Evolutionary conservation across 1,140 invertebrate species (phyloP).

Genomic region (Protaetia brevitarsis): DNA sequence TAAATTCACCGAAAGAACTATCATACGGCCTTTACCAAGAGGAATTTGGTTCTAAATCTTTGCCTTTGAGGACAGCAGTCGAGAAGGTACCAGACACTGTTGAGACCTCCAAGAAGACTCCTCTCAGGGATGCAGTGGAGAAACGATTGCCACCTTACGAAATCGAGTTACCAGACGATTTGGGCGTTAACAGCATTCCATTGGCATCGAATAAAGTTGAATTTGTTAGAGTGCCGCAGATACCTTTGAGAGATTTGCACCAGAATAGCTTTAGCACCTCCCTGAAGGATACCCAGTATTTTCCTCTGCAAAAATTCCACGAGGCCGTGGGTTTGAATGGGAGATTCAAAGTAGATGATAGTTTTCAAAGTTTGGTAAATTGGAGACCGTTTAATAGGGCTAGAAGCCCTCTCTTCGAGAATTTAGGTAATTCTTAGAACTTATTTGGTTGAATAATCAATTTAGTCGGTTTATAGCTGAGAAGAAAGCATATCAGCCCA

Average conservation of each 20-base stretch:
- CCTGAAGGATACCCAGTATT: background rate
- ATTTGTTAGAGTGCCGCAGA: too few relatives aligned
- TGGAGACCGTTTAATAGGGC: background rate
- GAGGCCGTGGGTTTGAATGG: conserved; percentile 23
- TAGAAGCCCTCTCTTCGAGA: background rate
- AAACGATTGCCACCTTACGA: conserved; percentile 57
- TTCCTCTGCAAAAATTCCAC: background rate
- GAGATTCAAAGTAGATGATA: conserved; percentile 32
- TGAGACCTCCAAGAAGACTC: conserved; percentile 42
- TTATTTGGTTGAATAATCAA: background rate
- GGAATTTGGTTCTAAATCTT: conserved; percentile 45
- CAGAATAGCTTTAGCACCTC: background rate
- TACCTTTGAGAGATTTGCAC: background rate
- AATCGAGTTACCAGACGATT: conserved; percentile 31
- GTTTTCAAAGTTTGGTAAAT: conserved; percentile 31
- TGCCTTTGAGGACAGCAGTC: conserved; percentile 59
- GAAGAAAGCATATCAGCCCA: background rate
- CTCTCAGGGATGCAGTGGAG: conserved; percentile 67
- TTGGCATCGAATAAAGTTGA: background rate
- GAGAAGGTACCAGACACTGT: conserved; percentile 53
- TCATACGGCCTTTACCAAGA: conserved; percentile 30
- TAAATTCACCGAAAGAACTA: conserved; percentile 29
- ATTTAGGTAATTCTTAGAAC: background rate
- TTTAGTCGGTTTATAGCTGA: background rate
- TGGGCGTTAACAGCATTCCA: background rate